Evolutionary conservation across 1,140 invertebrate species (phyloP).

Genomic region (Reticulitermes speratus): DNA sequence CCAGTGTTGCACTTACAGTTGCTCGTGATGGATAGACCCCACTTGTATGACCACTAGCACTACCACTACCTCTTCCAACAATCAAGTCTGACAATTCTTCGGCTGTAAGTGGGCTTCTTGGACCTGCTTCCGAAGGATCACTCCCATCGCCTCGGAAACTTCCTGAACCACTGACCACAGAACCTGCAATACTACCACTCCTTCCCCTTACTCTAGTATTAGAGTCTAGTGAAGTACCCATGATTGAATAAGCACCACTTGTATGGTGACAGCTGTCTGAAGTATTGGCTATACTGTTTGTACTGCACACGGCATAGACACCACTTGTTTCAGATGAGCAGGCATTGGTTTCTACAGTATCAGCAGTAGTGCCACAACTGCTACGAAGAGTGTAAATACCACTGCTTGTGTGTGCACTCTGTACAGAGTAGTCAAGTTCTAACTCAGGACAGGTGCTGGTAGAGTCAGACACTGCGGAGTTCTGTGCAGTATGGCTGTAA

Average conservation of each 20-base stretch:
- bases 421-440: slow-evolving; percentile 54
- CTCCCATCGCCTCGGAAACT: slow-evolving; percentile 84
- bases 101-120: slow-evolving; percentile 71
- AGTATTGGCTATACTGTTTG: slow-evolving; percentile 21
- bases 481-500: slow-evolving; percentile 79
- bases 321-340: slow-evolving; percentile 53
- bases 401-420: slow-evolving; percentile 53
- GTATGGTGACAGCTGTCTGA: slow-evolving; percentile 17
- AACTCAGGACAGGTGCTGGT: slow-evolving; percentile 54
- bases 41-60: slow-evolving; percentile 42
- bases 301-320: slow-evolving; percentile 39
- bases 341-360: slow-evolving; percentile 42
- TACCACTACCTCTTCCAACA: slow-evolving; percentile 57
- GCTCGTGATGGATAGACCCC: slow-evolving; percentile 73
- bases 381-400: slow-evolving; percentile 53
- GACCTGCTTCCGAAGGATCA: slow-evolving; percentile 71
- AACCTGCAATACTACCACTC: slow-evolving; percentile 53
- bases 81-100: slow-evolving; percentile 79
- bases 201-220: slow-evolving; percentile 34
- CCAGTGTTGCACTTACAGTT: slow-evolving; percentile 77
- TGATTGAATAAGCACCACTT: background rate
- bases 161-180: slow-evolving; percentile 68
- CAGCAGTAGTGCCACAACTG: slow-evolving; percentile 47
- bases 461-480: slow-evolving; percentile 68
- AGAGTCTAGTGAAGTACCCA: slow-evolving; percentile 22